phyloP scores from a whole-genome alignment of 2,888 invertebrate genomes.

The Pollenia labialis region DNA sequence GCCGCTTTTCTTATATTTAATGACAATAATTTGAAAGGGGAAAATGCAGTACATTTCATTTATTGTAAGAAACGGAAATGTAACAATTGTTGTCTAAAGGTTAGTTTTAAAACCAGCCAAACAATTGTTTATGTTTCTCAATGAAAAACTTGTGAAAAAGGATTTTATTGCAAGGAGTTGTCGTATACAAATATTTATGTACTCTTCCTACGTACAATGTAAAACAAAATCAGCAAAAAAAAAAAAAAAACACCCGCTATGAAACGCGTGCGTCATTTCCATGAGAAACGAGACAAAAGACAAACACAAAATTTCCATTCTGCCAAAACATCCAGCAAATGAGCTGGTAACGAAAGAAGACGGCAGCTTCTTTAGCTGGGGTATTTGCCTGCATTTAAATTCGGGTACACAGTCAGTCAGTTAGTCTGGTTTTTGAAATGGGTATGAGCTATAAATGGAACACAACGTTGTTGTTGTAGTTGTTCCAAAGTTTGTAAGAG shows the following conservation, averaged over 20 bases:
- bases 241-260: conserved; percentile 75
- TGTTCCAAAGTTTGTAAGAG: conserved; percentile 15
- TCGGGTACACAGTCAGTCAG: neutral
- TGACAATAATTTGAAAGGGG: conserved; percentile 21
- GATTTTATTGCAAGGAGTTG: conserved; percentile 50
- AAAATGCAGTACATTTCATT: neutral
- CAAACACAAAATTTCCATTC: conserved; percentile 29
- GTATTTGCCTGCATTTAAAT: conserved; percentile 31
- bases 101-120: conserved; percentile 46
- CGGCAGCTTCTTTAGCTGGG: conserved; percentile 60
- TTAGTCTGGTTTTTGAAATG: conserved; percentile 49
- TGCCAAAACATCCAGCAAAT: conserved; percentile 45
- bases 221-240: conserved; percentile 35
- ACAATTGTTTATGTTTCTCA: conserved; percentile 54
- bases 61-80: conserved; percentile 76
- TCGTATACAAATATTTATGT: neutral
- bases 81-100: conserved; percentile 76
- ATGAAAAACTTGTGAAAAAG: conserved; percentile 16
- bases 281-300: conserved; percentile 63
- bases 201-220: conserved; percentile 5
- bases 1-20: conserved; percentile 24
- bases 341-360: conserved; percentile 65
- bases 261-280: conserved; percentile 76
- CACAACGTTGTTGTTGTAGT: conserved; percentile 28
- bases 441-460: conserved; percentile 61